phyloP scores from a whole-genome alignment of 2,797 vertebrate species.

The Hydrophis major region DNA sequence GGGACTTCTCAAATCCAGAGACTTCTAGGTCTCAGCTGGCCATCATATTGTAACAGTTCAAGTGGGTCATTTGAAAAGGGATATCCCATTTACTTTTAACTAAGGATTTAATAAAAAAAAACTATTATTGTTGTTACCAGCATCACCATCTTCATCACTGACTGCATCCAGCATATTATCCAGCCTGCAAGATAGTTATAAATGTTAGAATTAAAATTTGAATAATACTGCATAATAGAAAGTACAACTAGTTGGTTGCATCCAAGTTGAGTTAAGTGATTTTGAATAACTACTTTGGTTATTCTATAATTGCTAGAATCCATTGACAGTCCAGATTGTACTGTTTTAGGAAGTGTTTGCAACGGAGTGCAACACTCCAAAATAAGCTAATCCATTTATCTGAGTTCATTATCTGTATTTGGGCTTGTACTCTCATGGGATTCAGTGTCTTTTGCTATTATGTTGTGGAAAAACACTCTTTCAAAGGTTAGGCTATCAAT shows the following conservation, averaged over 20 bases:
- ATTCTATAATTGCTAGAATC: not conserved
- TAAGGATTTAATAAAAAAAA: not conserved
- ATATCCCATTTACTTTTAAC: not conserved
- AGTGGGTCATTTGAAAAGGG: not conserved
- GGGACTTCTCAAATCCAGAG: not conserved
- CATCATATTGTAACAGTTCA: not conserved
- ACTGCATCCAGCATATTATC: not conserved
- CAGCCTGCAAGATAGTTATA: not conserved
- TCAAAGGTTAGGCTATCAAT: not conserved
- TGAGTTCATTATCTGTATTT: not conserved
- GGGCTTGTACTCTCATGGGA: not conserved
- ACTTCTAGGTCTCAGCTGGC: not conserved
- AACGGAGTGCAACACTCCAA: not conserved
- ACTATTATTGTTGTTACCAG: not conserved
- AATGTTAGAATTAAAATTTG: not conserved
- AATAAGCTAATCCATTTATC: not conserved
- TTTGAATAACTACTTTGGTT: not conserved
- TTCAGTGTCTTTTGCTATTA: not conserved
- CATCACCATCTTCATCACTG: not conserved
- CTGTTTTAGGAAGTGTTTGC: not conserved
- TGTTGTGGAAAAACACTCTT: not conserved
- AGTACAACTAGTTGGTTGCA: not conserved
- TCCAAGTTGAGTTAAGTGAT: not conserved
- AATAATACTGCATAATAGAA: not conserved
- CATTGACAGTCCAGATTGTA: not conserved